Conservation (phyloP, 2,113 vertebrate genomes). For the Colistium nudipinnis region DNA sequence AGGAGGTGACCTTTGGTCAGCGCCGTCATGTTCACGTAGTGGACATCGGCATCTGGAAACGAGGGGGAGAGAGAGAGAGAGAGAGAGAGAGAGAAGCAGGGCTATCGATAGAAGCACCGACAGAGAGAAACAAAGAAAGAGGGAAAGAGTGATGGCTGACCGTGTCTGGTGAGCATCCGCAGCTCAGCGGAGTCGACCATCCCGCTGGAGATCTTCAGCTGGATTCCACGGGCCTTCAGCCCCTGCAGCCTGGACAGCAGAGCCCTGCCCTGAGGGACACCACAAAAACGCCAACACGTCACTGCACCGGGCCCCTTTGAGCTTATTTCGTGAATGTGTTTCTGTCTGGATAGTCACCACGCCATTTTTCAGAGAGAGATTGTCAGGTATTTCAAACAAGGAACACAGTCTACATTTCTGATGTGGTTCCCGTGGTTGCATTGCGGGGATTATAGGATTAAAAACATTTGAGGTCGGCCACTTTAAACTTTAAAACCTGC, state of each 20-base stretch:
- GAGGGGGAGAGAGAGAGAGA: background rate
- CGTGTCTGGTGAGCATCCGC: constrained; percentile 53
- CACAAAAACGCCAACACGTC: constrained; percentile 27
- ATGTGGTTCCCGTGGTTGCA: too few relatives aligned
- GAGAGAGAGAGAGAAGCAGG: background rate
- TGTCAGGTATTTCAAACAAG: too few relatives aligned
- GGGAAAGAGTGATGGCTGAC: constrained; percentile 51
- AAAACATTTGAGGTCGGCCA: too few relatives aligned
- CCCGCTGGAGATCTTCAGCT: constrained; percentile 80
- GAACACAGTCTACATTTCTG: too few relatives aligned
- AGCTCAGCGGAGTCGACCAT: constrained; percentile 72
- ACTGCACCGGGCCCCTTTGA: too few relatives aligned
- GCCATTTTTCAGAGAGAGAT: too few relatives aligned
- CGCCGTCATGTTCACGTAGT: constrained; percentile 90
- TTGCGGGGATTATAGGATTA: too few relatives aligned
- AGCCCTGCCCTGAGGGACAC: constrained; percentile 72
- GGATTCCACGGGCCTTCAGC: constrained; percentile 70
- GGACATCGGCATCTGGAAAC: constrained; percentile 89
- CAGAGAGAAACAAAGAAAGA: background rate
- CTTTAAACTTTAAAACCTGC: too few relatives aligned
- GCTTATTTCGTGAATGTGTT: background rate
- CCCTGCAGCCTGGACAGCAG: constrained; percentile 75
- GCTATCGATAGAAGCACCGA: background rate
- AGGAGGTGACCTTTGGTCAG: constrained; percentile 90
- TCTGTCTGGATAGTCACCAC: too few relatives aligned